These are phyloP conservation scores for Pharmacophagus antenor DNA, from an alignment of 2,888 invertebrate species.

Conservation along the genomic window DNA sequence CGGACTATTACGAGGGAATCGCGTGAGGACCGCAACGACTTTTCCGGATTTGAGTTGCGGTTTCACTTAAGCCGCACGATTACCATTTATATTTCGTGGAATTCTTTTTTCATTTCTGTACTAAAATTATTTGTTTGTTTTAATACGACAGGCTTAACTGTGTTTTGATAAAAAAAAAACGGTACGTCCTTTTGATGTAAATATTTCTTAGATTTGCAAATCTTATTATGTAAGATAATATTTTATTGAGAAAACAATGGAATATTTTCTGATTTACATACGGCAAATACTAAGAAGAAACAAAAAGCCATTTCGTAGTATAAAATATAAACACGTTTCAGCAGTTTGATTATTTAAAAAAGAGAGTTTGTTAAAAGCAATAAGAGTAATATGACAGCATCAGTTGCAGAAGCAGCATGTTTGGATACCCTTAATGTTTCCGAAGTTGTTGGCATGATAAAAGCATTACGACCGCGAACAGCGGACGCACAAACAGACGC, in stretches of 20 bases:
- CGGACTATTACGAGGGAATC: conserved; percentile 40
- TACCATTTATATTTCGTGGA: conserved; percentile 28
- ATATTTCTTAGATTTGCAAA: too few relatives aligned
- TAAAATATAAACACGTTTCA: background rate
- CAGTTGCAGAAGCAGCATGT: conserved; percentile 14
- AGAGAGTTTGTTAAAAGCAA: conserved; percentile 1
- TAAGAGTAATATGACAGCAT: conserved; percentile 8
- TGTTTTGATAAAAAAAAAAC: too few relatives aligned
- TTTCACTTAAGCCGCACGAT: conserved; percentile 30
- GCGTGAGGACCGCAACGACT: conserved; percentile 41
- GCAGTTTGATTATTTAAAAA: background rate
- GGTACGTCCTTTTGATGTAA: too few relatives aligned
- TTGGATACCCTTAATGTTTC: conserved; percentile 25
- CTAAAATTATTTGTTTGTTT: background rate
- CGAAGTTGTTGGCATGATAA: conserved; percentile 36
- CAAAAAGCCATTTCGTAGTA: too few relatives aligned
- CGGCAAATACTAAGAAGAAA: too few relatives aligned
- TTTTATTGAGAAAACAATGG: too few relatives aligned
- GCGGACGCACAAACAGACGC: conserved; percentile 43
- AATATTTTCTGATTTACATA: too few relatives aligned
- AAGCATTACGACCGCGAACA: conserved; percentile 38
- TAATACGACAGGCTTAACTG: too few relatives aligned
- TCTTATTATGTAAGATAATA: too few relatives aligned
- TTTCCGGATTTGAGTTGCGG: conserved; percentile 40
- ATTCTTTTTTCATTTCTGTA: conserved; percentile 11